Evolutionary conservation across 2,797 vertebrate species (phyloP), one percentile per base, ranked within the genome.

Genomic region (Acomys russatus): DNA sequence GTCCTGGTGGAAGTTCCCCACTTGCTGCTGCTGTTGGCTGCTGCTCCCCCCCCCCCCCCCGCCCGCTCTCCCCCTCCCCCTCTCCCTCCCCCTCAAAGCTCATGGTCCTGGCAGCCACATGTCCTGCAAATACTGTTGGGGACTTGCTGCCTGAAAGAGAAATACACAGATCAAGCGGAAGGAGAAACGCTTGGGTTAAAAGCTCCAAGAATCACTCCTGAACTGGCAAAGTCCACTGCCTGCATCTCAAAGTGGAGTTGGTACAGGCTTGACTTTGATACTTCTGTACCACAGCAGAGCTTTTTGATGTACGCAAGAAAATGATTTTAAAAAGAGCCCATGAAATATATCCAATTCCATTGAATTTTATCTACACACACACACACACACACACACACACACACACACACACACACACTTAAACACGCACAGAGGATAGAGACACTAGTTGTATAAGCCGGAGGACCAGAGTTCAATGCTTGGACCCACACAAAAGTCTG

Each of bases 131-230:
- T 71, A 86, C 3, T 63, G 49, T 70, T 70, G 74, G 90, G 30
- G 30, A 68, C 51, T 9, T 15, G 28, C 15, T 20, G 76, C 20
- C 30, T 28, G 64, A 22, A 54, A 22, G 25, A 10, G 38, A 66
- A 51, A 49, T 33, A 3, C 11, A 18, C 83, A 74, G n/a, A 33
- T 68, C 70, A 78, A 56, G 44, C 38, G 14, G 84, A 86, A 77
- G 74, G 80, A 83, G 82, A 56, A 91, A 51, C 30, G 17, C 0
- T 78, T 84, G 88, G 59, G 54, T 51, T 78, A 0, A 84, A 61
- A 94, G 85, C 0, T 15, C 66, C 94, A 91, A 71, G 90, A 91
- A 85, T 73, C 83, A 61, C 91, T 49, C 86, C 35, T 71, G 63
- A n/a, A 64, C n/a, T 38, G n/a, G 77, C 92, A 38, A 14, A 20